Evolutionary conservation across 1,140 invertebrate genomes (phyloP), one percentile per base, ranked within the genome.

Genomic region (Aphelenchoides avenae): DNA sequence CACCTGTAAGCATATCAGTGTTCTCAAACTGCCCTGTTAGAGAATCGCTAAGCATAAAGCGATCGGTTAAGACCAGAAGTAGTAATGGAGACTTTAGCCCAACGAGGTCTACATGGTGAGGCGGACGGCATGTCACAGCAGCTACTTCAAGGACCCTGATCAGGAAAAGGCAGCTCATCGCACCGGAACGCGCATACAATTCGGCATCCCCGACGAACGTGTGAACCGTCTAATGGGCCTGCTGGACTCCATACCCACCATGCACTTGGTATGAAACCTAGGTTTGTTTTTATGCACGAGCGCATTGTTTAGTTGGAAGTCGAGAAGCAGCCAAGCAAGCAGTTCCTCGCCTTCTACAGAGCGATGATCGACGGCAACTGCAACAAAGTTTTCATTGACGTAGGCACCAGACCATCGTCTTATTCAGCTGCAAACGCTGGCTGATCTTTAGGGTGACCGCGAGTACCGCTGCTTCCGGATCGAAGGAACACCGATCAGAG

Each of bases 101-200:
- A 41, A 41, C 20, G 39, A 41, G 7, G 39, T 41, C 3, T 41
- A 41, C 42, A 47, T 52, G 22, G 54, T 74, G 4, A 43, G 71
- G 43, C 52, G 71, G 47, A 76, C 71, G 41, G 60, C 72, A 4
- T 74, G 71, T 36, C 73, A 76, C 43, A 57, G 74, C 49, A 52
- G 68, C n/a, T 29, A 36, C 1, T 20, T 30, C 20, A 66, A 51
- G 29, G n/a, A n/a, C n/a, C n/a, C n/a, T n/a, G n/a, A n/a, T n/a
- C n/a, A n/a, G n/a, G n/a, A n/a, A n/a, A 54, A 27, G 4, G 26
- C 52, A 18, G 20, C 26, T 15, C 46, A 53, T 24, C 59, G 73
- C 36, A 52, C 50, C 31, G 70, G 65, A 15, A 70, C 56, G n/a
- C 54, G 75, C 42, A 68, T 75, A 11, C 74, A 67, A 20, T 75